Percentiles rank a stretch among this genome's conserved stretches.
Evolutionary conservation across 1,140 invertebrate genomes (phyloP).

Genomic region (Lordiphosa collinella): DNA sequence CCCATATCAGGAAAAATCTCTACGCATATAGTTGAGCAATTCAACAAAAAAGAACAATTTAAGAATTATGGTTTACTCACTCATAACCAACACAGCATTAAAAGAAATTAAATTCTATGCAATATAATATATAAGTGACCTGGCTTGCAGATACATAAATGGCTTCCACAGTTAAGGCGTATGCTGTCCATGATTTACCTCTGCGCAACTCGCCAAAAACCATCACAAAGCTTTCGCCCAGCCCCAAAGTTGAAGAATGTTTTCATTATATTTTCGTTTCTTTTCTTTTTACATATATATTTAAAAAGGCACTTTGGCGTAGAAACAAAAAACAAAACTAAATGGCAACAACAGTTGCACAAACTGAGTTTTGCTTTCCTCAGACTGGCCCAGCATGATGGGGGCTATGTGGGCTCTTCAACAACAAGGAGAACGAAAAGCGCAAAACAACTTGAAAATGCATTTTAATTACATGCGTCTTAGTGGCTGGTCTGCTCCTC

Average conservation of each 20-base stretch:
- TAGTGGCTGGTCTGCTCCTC: conserved; percentile 9
- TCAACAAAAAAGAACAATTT: too few relatives aligned
- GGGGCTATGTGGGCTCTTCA: conserved; percentile 10
- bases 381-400: not conserved
- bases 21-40: too few relatives aligned
- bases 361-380: conserved; percentile 22
- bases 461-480: conserved; percentile 69
- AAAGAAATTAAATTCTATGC: too few relatives aligned
- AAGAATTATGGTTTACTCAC: too few relatives aligned
- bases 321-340: conserved; percentile 46
- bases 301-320: conserved; percentile 46
- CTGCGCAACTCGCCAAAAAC: too few relatives aligned
- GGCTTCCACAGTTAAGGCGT: too few relatives aligned
- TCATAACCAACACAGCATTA: too few relatives aligned
- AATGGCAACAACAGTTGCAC: conserved; percentile 59
- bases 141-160: too few relatives aligned
- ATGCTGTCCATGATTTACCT: too few relatives aligned
- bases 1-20: too few relatives aligned
- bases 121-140: too few relatives aligned
- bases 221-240: too few relatives aligned
- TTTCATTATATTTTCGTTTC: conserved; percentile 29
- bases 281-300: conserved; percentile 11
- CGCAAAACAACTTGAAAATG: conserved; percentile 58
- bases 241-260: conserved; percentile 3
- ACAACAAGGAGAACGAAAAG: conserved; percentile 28